phyloP scores from a whole-genome alignment of 1,140 invertebrate genomes.

The Drosophila elegans region DNA sequence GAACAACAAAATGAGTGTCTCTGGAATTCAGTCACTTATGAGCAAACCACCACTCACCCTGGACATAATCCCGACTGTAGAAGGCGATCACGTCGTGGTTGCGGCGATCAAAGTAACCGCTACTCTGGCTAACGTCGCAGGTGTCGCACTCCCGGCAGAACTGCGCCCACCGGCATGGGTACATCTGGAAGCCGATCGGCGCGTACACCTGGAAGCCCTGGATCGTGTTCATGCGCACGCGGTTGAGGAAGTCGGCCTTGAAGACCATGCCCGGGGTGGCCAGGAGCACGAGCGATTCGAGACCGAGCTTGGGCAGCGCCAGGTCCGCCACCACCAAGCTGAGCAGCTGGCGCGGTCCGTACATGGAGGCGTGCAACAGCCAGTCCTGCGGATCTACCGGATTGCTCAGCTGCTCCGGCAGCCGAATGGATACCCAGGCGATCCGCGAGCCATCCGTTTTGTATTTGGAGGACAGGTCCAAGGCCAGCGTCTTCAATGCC shows the following conservation, averaged over 20 bases:
- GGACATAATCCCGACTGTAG: constrained; percentile 92
- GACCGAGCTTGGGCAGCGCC: constrained; percentile 89
- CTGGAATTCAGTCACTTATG: too few species aligned
- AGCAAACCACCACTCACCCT: constrained; percentile 85
- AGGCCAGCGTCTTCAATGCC: constrained; percentile 88
- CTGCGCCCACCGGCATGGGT: constrained; percentile 86
- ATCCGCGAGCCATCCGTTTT: constrained; percentile 89
- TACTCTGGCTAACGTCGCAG: constrained; percentile 91
- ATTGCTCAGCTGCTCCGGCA: constrained; percentile 85
- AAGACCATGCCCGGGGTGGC: constrained; percentile 89
- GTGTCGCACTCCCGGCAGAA: constrained; percentile 86
- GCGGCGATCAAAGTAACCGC: constrained; percentile 92
- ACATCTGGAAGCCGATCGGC: constrained; percentile 92
- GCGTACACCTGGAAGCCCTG: constrained; percentile 91
- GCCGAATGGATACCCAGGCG: constrained; percentile 89
- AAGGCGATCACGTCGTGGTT: constrained; percentile 91
- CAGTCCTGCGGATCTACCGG: constrained; percentile 51
- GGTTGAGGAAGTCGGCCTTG: constrained; percentile 92
- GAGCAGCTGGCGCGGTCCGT: constrained; percentile 85
- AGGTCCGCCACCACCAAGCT: constrained; percentile 91
- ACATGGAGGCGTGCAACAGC: constrained; percentile 74
- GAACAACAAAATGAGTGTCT: too few species aligned
- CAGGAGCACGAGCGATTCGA: constrained; percentile 89
- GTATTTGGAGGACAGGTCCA: constrained; percentile 88
- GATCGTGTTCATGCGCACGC: constrained; percentile 94